Percentiles rank a stretch among this genome's conserved stretches.
Evolutionary conservation across 2,888 invertebrate genomes (phyloP).

Genomic region (Lobophora halterata): DNA sequence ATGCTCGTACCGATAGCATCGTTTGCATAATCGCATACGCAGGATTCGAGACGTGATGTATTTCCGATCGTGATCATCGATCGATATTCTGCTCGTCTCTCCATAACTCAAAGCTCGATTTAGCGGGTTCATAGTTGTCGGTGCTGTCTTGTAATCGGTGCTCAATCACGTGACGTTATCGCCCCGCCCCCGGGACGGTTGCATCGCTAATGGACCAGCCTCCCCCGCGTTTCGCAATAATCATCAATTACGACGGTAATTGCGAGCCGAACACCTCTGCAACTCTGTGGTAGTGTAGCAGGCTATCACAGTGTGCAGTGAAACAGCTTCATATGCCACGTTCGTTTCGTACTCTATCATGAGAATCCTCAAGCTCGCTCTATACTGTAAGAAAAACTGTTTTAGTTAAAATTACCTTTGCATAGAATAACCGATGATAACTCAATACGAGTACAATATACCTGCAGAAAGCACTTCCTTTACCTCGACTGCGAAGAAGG

Average conservation of each 20-base stretch:
- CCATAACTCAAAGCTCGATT: slow-evolving; percentile 22
- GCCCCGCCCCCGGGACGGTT: slow-evolving; percentile 38
- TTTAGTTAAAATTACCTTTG: no score
- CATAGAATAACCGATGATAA: no score
- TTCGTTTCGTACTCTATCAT: no score
- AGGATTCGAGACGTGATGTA: slow-evolving; percentile 4
- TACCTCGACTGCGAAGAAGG: no score
- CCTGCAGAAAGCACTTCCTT: no score
- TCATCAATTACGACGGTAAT: slow-evolving; percentile 61
- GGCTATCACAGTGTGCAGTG: slow-evolving; percentile 3
- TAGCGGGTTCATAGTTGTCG: slow-evolving; percentile 26
- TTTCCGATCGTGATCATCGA: slow-evolving; percentile 9
- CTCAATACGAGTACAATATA: no score
- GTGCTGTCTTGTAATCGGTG: slow-evolving; percentile 27
- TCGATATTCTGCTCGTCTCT: slow-evolving; percentile 13
- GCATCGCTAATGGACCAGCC: slow-evolving; percentile 39
- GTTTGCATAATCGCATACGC: slow-evolving; percentile 1
- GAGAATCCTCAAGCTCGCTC: no score
- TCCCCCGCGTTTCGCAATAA: slow-evolving; percentile 57
- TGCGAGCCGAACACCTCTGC: slow-evolving; percentile 51
- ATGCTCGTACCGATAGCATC: slow-evolving; percentile 2
- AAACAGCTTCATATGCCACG: not conserved
- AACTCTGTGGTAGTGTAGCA: slow-evolving; percentile 7
- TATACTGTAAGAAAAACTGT: no score
- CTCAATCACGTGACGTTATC: slow-evolving; percentile 41